Evolutionary conservation across 2,888 invertebrate genomes (phyloP).

Genomic region (Beris morrisii): DNA sequence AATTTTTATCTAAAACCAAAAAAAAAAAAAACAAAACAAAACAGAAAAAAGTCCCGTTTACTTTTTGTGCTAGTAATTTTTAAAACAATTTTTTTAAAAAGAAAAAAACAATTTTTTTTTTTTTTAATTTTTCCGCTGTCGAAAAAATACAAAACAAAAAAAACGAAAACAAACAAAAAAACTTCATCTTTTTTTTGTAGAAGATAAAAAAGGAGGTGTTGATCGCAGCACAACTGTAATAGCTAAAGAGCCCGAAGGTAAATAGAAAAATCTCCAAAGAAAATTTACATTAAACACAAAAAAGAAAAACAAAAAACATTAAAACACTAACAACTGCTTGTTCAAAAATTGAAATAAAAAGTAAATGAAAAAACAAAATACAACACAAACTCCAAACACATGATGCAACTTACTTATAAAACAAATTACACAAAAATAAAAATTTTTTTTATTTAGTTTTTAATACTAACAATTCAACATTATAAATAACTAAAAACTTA

Average conservation of each 20-base stretch:
- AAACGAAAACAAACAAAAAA: conserved; percentile 29
- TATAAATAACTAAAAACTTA: too few relatives aligned
- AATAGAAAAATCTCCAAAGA: conserved; percentile 47
- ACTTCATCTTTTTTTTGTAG: conserved; percentile 57
- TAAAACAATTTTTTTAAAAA: neutral
- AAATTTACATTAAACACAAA: conserved; percentile 13
- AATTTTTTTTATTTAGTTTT: too few relatives aligned
- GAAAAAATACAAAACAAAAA: conserved; percentile 32
- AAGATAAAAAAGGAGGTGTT: conserved; percentile 90
- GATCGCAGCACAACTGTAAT: conserved; percentile 91
- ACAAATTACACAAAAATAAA: too few relatives aligned
- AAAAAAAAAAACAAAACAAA: too few relatives aligned
- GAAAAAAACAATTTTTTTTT: neutral
- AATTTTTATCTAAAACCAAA: too few relatives aligned
- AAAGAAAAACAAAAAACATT: conserved; percentile 13
- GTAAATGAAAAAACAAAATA: neutral
- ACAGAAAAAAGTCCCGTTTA: too few relatives aligned
- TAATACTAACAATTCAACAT: too few relatives aligned
- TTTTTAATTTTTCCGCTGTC: neutral
- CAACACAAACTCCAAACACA: too few relatives aligned
- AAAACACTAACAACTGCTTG: conserved; percentile 4
- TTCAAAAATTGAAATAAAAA: neutral
- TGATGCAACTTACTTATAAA: too few relatives aligned
- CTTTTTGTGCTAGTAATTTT: too few relatives aligned
- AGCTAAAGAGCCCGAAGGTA: conserved; percentile 86